A percentile compares a stretch with the other conserved stretches of the same genome.
Conservation (phyloP, 2,888 invertebrate species). For the Lasioglossum villosulum region DNA sequence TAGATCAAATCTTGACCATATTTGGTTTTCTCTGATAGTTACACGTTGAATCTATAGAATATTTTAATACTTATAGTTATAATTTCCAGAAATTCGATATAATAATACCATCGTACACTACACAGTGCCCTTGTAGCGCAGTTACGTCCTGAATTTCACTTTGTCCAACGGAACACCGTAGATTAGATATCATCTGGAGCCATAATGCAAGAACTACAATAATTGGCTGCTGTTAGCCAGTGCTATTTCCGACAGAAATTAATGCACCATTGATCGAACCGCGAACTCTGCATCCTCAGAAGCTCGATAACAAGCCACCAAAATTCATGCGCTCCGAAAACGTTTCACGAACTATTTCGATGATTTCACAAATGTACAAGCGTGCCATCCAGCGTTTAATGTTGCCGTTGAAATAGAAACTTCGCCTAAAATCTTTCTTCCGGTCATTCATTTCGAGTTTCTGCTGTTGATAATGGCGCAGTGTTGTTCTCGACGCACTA, state of each 20-base stretch:
- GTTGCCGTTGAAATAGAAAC: neutral
- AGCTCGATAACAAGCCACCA: neutral
- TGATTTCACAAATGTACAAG: neutral
- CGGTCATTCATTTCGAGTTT: neutral
- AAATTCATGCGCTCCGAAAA: neutral
- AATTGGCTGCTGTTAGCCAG: slow-evolving; percentile 6
- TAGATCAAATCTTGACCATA: too few species aligned
- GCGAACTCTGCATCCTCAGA: neutral
- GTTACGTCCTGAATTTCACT: slow-evolving; percentile 36
- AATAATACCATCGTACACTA: too few species aligned
- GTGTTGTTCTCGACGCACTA: slow-evolving; percentile 37
- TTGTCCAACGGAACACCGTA: slow-evolving; percentile 37
- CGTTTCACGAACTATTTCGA: neutral
- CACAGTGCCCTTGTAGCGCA: too few species aligned
- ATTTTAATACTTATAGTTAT: neutral
- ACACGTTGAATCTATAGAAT: neutral
- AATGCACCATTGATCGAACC: slow-evolving; percentile 55
- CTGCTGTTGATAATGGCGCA: neutral
- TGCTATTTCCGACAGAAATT: slow-evolving; percentile 41
- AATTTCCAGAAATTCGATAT: neutral
- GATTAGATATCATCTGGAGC: slow-evolving; percentile 44
- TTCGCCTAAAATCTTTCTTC: neutral
- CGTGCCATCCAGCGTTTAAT: neutral
- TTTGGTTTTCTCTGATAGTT: neutral
- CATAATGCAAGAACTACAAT: slow-evolving; percentile 43